A percentile compares a stretch with the other conserved stretches of the same genome.
These are phyloP conservation scores for Urosaurus nigricauda DNA, from an alignment of 2,797 vertebrate genomes.

Conservation along the genomic window DNA sequence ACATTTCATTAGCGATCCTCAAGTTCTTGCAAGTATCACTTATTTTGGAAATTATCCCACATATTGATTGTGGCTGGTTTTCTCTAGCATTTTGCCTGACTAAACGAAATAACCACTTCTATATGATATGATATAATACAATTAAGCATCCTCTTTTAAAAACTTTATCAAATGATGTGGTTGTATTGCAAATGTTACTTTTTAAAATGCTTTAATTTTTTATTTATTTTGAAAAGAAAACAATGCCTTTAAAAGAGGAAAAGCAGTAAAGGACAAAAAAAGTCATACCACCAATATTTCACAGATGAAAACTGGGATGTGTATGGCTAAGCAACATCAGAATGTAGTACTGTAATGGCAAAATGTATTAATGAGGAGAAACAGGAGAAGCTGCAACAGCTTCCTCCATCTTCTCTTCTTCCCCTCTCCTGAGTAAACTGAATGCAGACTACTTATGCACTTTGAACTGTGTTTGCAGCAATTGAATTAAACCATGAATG, in stretches of 20 bases:
- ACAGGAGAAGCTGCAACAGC: too few relatives aligned
- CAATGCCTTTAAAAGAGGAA: conserved; percentile 35
- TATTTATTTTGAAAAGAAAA: conserved; percentile 26
- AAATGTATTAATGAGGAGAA: too few relatives aligned
- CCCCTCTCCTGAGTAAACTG: too few relatives aligned
- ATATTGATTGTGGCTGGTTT: not conserved
- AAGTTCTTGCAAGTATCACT: not conserved
- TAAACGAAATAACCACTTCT: not conserved
- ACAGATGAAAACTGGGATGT: too few relatives aligned
- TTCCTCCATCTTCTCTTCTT: too few relatives aligned
- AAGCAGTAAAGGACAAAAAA: too few relatives aligned
- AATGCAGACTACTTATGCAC: too few relatives aligned
- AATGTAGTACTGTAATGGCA: too few relatives aligned
- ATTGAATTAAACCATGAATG: too few relatives aligned
- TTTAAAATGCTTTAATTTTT: not conserved
- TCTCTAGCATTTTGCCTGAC: not conserved
- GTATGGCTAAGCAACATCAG: too few relatives aligned
- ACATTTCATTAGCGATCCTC: not conserved
- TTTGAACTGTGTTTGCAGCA: too few relatives aligned
- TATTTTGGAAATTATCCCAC: conserved; percentile 1
- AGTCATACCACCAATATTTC: too few relatives aligned
- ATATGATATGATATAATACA: conserved; percentile 2
- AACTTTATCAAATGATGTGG: not conserved
- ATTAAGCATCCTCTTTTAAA: conserved; percentile 2
- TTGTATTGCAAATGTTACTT: not conserved